Percentiles rank a stretch among this genome's conserved stretches.
Conservation (phyloP, 2,113 vertebrate genomes). For the Microcebus lehilahytsara region DNA sequence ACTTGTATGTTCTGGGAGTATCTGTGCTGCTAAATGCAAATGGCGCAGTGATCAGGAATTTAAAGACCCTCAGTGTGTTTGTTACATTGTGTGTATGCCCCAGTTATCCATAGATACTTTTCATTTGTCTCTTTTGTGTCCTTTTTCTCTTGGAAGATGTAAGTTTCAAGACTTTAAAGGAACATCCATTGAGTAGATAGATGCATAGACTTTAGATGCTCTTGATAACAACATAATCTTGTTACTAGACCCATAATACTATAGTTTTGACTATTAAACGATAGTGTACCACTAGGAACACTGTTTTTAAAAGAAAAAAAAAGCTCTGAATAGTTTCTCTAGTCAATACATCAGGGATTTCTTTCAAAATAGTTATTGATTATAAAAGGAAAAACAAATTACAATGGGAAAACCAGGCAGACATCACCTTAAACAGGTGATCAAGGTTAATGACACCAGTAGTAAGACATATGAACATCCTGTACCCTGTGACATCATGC, state of each 20-base stretch:
- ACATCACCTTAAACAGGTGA: background rate
- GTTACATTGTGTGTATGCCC: background rate
- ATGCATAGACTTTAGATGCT: background rate
- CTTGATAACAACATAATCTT: background rate
- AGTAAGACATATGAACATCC: background rate
- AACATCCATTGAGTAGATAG: background rate
- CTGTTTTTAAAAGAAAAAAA: background rate
- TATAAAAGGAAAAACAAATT: slow-evolving; percentile 14
- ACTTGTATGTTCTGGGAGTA: background rate
- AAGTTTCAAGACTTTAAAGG: background rate
- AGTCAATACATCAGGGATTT: background rate
- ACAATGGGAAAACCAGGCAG: background rate
- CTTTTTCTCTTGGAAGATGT: background rate
- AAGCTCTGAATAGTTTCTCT: background rate
- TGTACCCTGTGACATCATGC: background rate
- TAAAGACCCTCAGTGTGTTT: background rate
- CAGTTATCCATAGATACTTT: background rate
- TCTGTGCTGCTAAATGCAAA: slow-evolving; percentile 6
- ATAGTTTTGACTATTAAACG: background rate
- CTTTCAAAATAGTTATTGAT: background rate
- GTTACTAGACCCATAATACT: background rate
- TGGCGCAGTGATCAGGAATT: background rate
- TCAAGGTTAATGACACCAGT: background rate
- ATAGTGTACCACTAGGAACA: background rate
- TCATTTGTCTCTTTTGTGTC: background rate